Conservation (phyloP, 2,797 vertebrate species). For the Diplodus sargus region DNA sequence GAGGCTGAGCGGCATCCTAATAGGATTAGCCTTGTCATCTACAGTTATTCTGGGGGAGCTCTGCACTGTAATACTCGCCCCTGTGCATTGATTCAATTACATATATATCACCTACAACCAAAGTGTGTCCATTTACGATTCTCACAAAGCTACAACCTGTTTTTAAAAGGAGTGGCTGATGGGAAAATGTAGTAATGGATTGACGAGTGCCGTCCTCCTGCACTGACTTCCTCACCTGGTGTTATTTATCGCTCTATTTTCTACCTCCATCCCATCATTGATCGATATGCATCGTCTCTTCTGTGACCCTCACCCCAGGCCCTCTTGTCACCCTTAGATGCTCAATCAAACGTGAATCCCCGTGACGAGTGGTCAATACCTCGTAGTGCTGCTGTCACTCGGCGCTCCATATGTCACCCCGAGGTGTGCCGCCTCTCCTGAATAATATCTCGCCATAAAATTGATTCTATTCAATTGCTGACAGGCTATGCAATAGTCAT, state of each 20-base stretch:
- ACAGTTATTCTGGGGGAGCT: constrained; percentile 25
- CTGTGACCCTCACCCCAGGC: constrained; percentile 30
- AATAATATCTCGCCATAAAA: constrained; percentile 19
- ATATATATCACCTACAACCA: background rate
- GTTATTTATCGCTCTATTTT: constrained; percentile 14
- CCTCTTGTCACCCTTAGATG: constrained; percentile 10
- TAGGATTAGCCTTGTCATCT: constrained; percentile 51
- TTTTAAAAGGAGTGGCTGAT: constrained; percentile 2
- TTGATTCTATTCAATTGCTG: background rate
- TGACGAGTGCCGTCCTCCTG: background rate
- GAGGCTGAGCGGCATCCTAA: constrained; percentile 29
- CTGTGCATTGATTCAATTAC: constrained; percentile 37
- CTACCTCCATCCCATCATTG: constrained; percentile 14
- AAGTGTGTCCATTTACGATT: background rate
- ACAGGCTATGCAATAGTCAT: background rate
- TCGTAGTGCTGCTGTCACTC: constrained; percentile 41
- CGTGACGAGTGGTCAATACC: constrained; percentile 45
- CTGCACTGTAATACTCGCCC: constrained; percentile 14
- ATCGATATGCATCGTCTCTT: constrained; percentile 40
- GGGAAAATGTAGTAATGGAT: constrained; percentile 15
- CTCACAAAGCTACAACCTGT: background rate
- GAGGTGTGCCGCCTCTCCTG: constrained; percentile 12
- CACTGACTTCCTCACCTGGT: background rate
- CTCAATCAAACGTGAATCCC: constrained; percentile 45
- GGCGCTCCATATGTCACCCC: constrained; percentile 36